Base-by-base conservation (phyloP, 2,888 invertebrate species). In the Nysson spinosus region DNA sequence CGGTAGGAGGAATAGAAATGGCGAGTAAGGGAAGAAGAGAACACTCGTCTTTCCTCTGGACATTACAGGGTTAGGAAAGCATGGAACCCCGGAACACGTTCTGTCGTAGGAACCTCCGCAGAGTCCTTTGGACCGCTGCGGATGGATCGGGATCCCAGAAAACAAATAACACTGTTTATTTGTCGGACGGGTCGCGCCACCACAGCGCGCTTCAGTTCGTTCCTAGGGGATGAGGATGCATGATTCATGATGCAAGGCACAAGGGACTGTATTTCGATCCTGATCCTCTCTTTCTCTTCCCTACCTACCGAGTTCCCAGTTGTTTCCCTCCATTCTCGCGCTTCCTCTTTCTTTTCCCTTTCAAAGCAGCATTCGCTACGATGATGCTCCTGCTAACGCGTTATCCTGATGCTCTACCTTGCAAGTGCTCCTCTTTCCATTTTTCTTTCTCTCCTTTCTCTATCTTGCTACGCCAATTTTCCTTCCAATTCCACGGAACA, bases 161-260 rank as follows among this genome's bases (percentile, higher is more conserved):
- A 77, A 82, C 80, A 80, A 83, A 84, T 80, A 83, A 82, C 82
- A 81, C 83, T 83, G 84, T 83, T 85, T 83, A 83, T 84, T 84
- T 80, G 80, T 66, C 72, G 74, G 80, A 80, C 72, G 78, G 71
- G 61, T 78, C 69, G 75, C 69, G 61, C 60, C 57, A 61, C 72
- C 71, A 60, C 69, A 72, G 67, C 69, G 69, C 71, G 76, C 63
- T 74, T 72, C 65, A 77, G 65, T 75, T 75, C 70, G 62, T 66
- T 72, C 72, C 72, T 71, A 50, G 62, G 75, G 77, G 75, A 72
- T 72, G 61, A 70, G 73, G 78, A 83, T 84, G 83, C 81, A 84
- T 84, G 83, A 85, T 84, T 85, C 85, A 84, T 83, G 82, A 80
- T 78, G 70, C 75, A 43, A 69, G 78, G 80, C 72, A 81, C 75